Evolutionary conservation across 2,797 vertebrate species (phyloP).

Genomic region (Catostomus latipinnis): DNA sequence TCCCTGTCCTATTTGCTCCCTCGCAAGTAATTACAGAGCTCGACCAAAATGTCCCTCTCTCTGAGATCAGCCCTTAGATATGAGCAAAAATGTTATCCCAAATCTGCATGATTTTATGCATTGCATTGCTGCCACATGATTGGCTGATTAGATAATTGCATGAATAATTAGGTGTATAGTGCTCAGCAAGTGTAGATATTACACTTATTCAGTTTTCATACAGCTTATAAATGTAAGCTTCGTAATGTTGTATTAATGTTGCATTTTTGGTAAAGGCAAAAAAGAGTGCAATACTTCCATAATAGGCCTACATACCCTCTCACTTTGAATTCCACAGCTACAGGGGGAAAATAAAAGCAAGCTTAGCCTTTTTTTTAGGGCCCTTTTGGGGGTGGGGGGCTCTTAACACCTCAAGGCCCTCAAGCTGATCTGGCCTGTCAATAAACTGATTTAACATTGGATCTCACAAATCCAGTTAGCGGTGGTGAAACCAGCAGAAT

Average conservation of each 20-base stretch:
- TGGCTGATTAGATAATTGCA: too few species aligned
- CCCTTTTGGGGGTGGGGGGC: background rate
- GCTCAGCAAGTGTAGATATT: too few species aligned
- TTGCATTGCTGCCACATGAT: too few species aligned
- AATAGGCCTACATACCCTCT: background rate
- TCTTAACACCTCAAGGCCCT: background rate
- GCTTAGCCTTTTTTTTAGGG: background rate
- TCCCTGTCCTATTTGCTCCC: constrained; percentile 21
- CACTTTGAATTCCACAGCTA: background rate
- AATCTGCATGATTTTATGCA: background rate
- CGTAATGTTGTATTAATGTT: too few species aligned
- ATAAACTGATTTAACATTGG: background rate
- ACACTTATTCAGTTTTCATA: too few species aligned
- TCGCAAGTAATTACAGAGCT: constrained; percentile 13
- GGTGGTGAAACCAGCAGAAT: background rate
- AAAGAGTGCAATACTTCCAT: background rate
- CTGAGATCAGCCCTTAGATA: background rate
- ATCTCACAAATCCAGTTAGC: background rate
- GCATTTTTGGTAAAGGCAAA: too few species aligned
- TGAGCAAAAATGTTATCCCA: background rate
- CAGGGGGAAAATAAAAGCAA: background rate
- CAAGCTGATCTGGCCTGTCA: background rate
- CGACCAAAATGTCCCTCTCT: constrained; percentile 2
- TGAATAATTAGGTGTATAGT: too few species aligned
- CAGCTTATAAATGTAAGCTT: too few species aligned